Conservation (phyloP, 2,888 invertebrate genomes). For the Minunthozetes semirufus region DNA sequence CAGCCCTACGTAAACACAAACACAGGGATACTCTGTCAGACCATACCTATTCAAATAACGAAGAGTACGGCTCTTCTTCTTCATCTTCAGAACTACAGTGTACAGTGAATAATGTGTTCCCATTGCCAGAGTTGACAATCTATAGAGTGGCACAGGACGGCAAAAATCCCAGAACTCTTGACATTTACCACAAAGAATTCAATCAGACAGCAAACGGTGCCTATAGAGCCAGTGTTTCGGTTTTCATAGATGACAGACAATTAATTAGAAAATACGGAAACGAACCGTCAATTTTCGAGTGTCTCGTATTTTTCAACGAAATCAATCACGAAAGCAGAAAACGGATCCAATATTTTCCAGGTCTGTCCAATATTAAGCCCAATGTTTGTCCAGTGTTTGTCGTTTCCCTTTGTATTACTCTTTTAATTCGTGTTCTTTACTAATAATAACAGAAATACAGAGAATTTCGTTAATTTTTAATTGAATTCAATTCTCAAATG, state of each 20-base stretch:
- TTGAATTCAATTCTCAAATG: slow-evolving; percentile 17
- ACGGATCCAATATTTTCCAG: slow-evolving; percentile 39
- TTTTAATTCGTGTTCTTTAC: background rate
- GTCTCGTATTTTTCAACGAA: slow-evolving; percentile 38
- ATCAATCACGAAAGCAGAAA: slow-evolving; percentile 37
- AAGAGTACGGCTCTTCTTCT: slow-evolving; percentile 18
- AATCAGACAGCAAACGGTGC: slow-evolving; percentile 17
- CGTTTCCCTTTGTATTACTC: background rate
- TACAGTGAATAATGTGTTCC: slow-evolving; percentile 43
- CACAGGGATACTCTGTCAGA: background rate
- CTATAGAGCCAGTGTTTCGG: slow-evolving; percentile 29
- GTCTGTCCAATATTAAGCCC: slow-evolving; percentile 22
- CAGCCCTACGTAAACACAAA: slow-evolving; percentile 20
- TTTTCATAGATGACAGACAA: slow-evolving; percentile 25
- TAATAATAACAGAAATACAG: background rate
- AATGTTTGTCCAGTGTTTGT: background rate
- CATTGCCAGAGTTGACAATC: slow-evolving; percentile 43
- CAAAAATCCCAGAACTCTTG: slow-evolving; percentile 9
- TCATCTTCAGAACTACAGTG: slow-evolving; percentile 39
- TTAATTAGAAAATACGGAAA: slow-evolving; percentile 30
- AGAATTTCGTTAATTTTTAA: slow-evolving; percentile 12
- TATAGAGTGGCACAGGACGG: slow-evolving; percentile 40
- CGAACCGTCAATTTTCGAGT: slow-evolving; percentile 38
- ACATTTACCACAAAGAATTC: background rate
- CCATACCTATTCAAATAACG: background rate